Base-by-base conservation (phyloP, 2,888 invertebrate species). In the Pimpla rufipes region DNA sequence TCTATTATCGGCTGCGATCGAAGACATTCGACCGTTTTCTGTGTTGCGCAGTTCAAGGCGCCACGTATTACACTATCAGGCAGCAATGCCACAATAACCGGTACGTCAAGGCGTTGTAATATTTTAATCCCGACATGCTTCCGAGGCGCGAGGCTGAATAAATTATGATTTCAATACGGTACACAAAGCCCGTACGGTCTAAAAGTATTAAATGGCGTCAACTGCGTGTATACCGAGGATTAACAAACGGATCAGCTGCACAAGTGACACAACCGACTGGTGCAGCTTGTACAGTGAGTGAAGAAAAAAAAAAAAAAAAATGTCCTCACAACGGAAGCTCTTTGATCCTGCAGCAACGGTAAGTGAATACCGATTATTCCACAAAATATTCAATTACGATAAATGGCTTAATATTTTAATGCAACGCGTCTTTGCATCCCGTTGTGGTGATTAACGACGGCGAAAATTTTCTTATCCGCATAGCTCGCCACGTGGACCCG, bases 121-220 rank as follows among this genome's bases (percentile, higher is more conserved):
- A 10, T 73, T 82, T 57, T 52, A 35, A 45, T 50, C 42, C 45
- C 37, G 37, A 37, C 47, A 71, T 66, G 66, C 42, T 67, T 67
- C 35, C 59, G 47, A 55, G 50, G 40, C 52, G 42, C 64, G 42
- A 64, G 66, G 52, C 55, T 68, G 74, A 82, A 79, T 82, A 74
- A 74, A 62, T 81, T 16, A 68, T 42, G 50, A 16, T 73, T 78
- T 67, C 67, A 67, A 73, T 77, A 55, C 21, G 16, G 10, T 40
- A 16, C 23, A 62, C n/a, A 62, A 45, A 23, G 47, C 23, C n/a
- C 11, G n/a, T 13, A 55, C 40, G 40, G 55, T 71, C 47, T 52
- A 73, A 62, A 59, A 59, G 78, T 42, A 78, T 74, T 66, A 81
- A 74, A 55, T 55, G 78, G 52, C 37, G 78, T 45, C 47, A 16